Base-by-base conservation (phyloP, 2,113 vertebrate species). In the Alethe castanea region DNA sequence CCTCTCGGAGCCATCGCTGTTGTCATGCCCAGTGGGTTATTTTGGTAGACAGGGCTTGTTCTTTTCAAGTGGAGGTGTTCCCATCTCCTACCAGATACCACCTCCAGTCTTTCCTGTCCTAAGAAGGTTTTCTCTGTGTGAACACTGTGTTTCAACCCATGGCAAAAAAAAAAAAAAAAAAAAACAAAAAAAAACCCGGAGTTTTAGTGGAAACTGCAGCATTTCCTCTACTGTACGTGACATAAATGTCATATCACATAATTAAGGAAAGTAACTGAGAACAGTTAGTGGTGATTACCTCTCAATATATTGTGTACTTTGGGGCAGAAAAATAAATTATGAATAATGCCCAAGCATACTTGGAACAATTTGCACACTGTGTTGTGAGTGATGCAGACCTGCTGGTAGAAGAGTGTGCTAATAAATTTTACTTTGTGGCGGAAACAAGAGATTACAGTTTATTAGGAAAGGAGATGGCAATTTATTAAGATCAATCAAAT, bases 361-460 rank as follows among this genome's bases (percentile, higher is more conserved):
- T 86, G 95, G 95, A 95, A 92, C 91, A 95, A 95, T 92, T 77
- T 90, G 84, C 73, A 86, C 95, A 90, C 67, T 88, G 84, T 82
- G 53, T 50, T 92, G 80, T 94, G 93, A 96, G 96, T 93, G 82
- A 74, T 95, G 92, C 72, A 93, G 91, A 95, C 92, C 92, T 76
- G 48, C 94, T 78, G 85, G 56, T 95, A 89, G 91, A 91, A 96
- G 92, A 79, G 71, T 54, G 74, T 57, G 82, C 95, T 97, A 92
- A 94, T 97, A 97, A 91, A 95, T 96, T 95, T 97, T 97, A 95
- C 91, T 93, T 96, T 95, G 90, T 94, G 80, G 95, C 95, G 94
- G 95, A 97, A 97, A 96, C 88, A 92, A 94, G 94, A 96, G 95
- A 96, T 97, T 98, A 96, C 76, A 86, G 90, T 97, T 97, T 97